A percentile compares a stretch with the other conserved stretches of the same genome.
Conservation (phyloP, 2,888 invertebrate species). For the Drosophila algonquin region DNA sequence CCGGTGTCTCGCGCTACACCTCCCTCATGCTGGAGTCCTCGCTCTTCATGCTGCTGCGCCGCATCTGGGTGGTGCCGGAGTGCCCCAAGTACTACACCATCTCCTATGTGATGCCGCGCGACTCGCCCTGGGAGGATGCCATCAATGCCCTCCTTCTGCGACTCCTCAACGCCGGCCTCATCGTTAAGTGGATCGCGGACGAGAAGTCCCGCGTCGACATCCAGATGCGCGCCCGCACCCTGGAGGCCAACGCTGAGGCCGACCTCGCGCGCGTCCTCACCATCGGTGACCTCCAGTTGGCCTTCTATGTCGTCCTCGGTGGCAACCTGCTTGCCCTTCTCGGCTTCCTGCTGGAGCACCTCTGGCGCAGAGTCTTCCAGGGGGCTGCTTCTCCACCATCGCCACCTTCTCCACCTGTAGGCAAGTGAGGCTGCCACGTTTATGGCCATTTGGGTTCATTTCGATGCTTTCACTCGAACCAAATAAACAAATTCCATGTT, state of each 20-base stretch:
- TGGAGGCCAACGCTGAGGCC: slow-evolving; percentile 24
- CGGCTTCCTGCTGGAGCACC: slow-evolving; percentile 63
- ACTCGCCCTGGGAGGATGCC: slow-evolving; percentile 81
- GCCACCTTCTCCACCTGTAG: no score
- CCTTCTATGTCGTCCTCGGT: slow-evolving; percentile 81
- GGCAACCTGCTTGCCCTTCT: slow-evolving; percentile 73
- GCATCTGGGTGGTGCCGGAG: slow-evolving; percentile 82
- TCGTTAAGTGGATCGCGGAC: slow-evolving; percentile 82
- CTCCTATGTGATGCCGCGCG: slow-evolving; percentile 81
- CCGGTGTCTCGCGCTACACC: slow-evolving; percentile 80
- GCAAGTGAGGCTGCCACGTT: background rate
- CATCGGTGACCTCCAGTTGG: slow-evolving; percentile 81
- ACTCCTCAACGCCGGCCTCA: slow-evolving; percentile 80
- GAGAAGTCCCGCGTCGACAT: slow-evolving; percentile 70
- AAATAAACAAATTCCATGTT: no score
- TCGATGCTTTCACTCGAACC: no score
- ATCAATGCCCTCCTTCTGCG: slow-evolving; percentile 79
- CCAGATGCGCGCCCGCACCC: slow-evolving; percentile 30
- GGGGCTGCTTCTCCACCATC: no score
- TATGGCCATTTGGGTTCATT: no score
- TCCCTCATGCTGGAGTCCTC: slow-evolving; percentile 78
- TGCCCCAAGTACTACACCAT: slow-evolving; percentile 83
- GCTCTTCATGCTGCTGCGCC: slow-evolving; percentile 63
- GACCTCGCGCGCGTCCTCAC: slow-evolving; percentile 77
- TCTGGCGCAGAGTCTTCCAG: slow-evolving; percentile 4